These are phyloP conservation scores for Papilio dardanus DNA, from an alignment of 1,140 invertebrate species.

Conservation along the genomic window DNA sequence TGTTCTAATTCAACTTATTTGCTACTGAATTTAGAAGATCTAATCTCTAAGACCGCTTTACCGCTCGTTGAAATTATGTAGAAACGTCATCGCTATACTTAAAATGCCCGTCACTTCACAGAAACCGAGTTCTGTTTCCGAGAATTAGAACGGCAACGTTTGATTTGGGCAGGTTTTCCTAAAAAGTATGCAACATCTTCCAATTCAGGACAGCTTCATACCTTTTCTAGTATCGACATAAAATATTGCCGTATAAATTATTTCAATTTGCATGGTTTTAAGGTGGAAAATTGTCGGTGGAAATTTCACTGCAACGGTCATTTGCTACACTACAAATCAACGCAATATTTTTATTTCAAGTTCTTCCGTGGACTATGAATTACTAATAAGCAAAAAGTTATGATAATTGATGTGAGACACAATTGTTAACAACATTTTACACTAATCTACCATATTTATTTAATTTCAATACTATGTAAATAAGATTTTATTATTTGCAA, in stretches of 20 bases:
- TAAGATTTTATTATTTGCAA: too few species aligned
- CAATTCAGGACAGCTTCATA: conserved; percentile 48
- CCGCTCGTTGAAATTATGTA: conserved; percentile 10
- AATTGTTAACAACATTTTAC: not conserved
- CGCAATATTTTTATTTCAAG: conserved; percentile 59
- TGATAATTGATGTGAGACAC: not conserved
- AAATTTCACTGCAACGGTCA: conserved; percentile 63
- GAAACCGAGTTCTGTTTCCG: conserved; percentile 44
- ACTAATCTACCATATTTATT: too few species aligned
- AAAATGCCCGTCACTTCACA: conserved; percentile 37
- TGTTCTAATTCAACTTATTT: not conserved
- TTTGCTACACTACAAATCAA: conserved; percentile 58
- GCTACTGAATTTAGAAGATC: conserved; percentile 6
- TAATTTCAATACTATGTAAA: too few species aligned
- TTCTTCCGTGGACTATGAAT: conserved; percentile 39
- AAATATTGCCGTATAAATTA: conserved; percentile 55
- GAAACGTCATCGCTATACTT: conserved; percentile 10
- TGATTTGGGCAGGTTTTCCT: conserved; percentile 42
- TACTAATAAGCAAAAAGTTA: not conserved
- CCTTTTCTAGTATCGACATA: conserved; percentile 43
- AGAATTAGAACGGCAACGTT: conserved; percentile 43
- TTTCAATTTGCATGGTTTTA: conserved; percentile 60
- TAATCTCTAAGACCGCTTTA: conserved; percentile 10
- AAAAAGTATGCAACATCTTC: conserved; percentile 44
- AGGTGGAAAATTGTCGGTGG: conserved; percentile 61